Evolutionary conservation across 1,140 invertebrate genomes (phyloP).

Genomic region (Leptinotarsa defecta): DNA sequence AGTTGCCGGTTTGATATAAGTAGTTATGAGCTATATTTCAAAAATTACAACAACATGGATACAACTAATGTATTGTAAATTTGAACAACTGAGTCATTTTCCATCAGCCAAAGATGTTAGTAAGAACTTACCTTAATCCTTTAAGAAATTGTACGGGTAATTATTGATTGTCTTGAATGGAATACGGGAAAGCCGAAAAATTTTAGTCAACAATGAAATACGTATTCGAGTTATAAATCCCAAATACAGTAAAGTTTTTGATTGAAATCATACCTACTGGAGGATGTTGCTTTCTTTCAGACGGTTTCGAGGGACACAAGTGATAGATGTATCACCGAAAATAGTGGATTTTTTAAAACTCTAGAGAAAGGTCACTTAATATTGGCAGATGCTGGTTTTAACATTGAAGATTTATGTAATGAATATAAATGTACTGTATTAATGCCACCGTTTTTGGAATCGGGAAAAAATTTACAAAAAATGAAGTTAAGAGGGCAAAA

Average conservation of each 20-base stretch:
- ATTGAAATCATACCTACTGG: constrained; percentile 2
- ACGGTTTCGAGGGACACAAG: background rate
- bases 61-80: constrained; percentile 13
- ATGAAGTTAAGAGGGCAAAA: background rate
- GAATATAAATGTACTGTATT: background rate
- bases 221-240: background rate
- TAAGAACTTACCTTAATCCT: constrained; percentile 12
- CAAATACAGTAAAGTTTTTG: constrained; percentile 2
- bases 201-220: background rate
- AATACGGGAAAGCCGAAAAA: background rate
- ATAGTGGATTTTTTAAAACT: background rate
- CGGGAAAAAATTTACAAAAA: background rate
- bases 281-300: background rate
- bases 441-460: background rate
- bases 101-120: background rate
- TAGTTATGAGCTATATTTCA: constrained; percentile 4
- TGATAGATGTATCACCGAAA: background rate
- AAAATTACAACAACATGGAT: constrained; percentile 21
- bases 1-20: background rate
- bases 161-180: background rate
- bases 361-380: background rate
- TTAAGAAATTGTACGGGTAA: background rate
- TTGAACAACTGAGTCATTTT: constrained; percentile 19
- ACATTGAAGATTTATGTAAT: background rate
- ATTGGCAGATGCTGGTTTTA: background rate